Evolutionary conservation across 2,888 invertebrate species (phyloP), one percentile per base, ranked within the genome.

Genomic region (Drosophila fulvimacula): DNA sequence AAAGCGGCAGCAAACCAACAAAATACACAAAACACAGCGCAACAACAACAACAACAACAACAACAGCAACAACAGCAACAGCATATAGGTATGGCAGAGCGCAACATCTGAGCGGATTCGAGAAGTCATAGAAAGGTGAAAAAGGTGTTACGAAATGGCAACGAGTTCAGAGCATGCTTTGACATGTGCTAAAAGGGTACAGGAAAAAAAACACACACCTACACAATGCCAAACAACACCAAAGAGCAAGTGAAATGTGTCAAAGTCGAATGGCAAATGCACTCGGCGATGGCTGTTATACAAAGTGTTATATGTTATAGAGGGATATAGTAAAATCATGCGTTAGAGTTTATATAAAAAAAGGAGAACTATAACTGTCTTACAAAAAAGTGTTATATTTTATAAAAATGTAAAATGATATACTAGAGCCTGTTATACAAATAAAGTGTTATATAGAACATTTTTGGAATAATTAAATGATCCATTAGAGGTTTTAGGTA

Each of bases 181-280:
- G 89, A 83, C 83, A 83, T 83, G 84, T 84, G 88, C 79, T 81
- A 83, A 83, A 89, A 87, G 81, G 81, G 81, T 83, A 80, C 55
- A 64, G 42, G 58, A n/a, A 32, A 51, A 36, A 36, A n/a, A 17
- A 17, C 1, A 17, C 5, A 30, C 21, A 34, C 3, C 34, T 7
- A 56, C 49, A 44, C 44, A 51, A 64, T 34, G 63, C 58, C 55
- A 59, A 59, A 49, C 10, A 46, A 59, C 38, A 24, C 19, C 39
- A 34, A 24, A 34, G 30, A 17, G 27, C 24, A 34, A 13, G 38
- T 13, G 32, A 38, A 19, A 38, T 34, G 38, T 5, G 13, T 5
- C 9, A 13, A 10, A 30, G 41, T 4, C 24, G 44, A 53, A 48
- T 1, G 1, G 17, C 1, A 9, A 36, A 64, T 69, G 46, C 77